Conservation (phyloP, 2,797 vertebrate species). For the Poeciliopsis infans region DNA sequence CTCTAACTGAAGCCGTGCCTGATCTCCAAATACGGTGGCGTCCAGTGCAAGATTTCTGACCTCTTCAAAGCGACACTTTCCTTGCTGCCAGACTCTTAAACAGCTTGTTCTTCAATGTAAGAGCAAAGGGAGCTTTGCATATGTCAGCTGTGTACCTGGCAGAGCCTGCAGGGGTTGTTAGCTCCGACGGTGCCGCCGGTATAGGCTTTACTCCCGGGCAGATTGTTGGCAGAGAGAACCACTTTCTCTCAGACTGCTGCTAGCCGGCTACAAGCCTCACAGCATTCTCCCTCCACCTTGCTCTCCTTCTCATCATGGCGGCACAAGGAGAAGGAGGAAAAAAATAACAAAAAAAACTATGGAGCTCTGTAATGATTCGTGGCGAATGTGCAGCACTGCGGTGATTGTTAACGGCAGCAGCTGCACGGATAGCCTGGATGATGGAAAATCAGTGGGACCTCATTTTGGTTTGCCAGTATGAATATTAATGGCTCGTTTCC, state of each 20-base stretch:
- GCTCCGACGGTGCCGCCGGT: constrained; percentile 61
- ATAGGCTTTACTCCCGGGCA: constrained; percentile 71
- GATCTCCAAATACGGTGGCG: constrained; percentile 14
- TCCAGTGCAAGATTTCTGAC: constrained; percentile 20
- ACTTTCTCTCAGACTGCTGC: constrained; percentile 62
- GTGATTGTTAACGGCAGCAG: constrained; percentile 76
- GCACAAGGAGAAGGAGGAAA: constrained; percentile 31
- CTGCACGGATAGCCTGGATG: constrained; percentile 75
- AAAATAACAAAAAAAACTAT: constrained; percentile 51
- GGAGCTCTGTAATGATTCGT: constrained; percentile 74
- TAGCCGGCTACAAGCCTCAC: constrained; percentile 60
- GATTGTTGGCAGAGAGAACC: constrained; percentile 71
- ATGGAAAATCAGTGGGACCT: constrained; percentile 82
- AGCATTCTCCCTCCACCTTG: constrained; percentile 49
- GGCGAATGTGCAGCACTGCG: constrained; percentile 66
- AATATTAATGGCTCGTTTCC: constrained; percentile 85
- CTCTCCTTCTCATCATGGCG: constrained; percentile 59
- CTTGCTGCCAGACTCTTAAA: constrained; percentile 54
- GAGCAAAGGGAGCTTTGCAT: constrained; percentile 39
- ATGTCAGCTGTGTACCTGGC: constrained; percentile 72
- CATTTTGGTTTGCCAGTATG: constrained; percentile 78
- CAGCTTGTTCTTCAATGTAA: constrained; percentile 61
- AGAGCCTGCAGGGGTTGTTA: constrained; percentile 72
- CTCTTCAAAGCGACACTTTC: constrained; percentile 18
- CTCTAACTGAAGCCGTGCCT: constrained; percentile 5